These are phyloP conservation scores for Poeciliopsis presidionis DNA, from an alignment of 2,797 vertebrate genomes.

Conservation along the genomic window DNA sequence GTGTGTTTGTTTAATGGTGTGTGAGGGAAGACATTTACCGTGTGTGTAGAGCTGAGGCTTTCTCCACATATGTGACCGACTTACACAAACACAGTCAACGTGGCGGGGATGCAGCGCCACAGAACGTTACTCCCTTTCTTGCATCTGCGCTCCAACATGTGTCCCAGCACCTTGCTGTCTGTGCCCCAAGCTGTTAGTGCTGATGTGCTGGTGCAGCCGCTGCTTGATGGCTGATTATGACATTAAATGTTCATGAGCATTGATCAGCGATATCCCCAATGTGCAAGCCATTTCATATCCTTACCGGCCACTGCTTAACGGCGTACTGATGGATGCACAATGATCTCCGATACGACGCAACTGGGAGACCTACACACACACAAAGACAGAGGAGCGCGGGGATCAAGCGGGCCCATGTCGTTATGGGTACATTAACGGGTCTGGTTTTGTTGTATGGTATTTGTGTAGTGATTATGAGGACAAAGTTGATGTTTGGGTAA, in stretches of 20 bases:
- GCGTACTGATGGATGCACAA: constrained; percentile 78
- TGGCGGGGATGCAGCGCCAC: constrained; percentile 47
- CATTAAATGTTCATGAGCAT: constrained; percentile 82
- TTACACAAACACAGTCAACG: constrained; percentile 55
- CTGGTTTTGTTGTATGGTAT: constrained; percentile 27
- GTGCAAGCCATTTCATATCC: constrained; percentile 73
- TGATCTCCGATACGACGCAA: constrained; percentile 68
- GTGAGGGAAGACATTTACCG: constrained; percentile 60
- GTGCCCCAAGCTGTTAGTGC: constrained; percentile 52
- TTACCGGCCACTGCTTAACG: constrained; percentile 70
- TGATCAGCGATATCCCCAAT: constrained; percentile 72
- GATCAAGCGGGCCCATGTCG: constrained; percentile 4
- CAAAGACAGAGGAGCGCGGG: constrained; percentile 25
- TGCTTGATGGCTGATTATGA: constrained; percentile 77
- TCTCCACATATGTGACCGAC: constrained; percentile 37
- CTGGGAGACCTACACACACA: constrained; percentile 45
- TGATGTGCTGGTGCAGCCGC: constrained; percentile 67
- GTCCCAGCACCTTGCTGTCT: constrained; percentile 36
- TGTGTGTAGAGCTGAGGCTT: constrained; percentile 38
- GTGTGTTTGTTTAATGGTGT: constrained; percentile 78
- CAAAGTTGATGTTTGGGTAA: neutral
- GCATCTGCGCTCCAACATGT: constrained; percentile 12
- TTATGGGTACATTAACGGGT: constrained; percentile 13
- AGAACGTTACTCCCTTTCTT: constrained; percentile 19
- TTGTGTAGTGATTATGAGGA: constrained; percentile 3